phyloP scores from a whole-genome alignment of 2,113 vertebrate genomes.

The Microcebus lehilahytsara region DNA sequence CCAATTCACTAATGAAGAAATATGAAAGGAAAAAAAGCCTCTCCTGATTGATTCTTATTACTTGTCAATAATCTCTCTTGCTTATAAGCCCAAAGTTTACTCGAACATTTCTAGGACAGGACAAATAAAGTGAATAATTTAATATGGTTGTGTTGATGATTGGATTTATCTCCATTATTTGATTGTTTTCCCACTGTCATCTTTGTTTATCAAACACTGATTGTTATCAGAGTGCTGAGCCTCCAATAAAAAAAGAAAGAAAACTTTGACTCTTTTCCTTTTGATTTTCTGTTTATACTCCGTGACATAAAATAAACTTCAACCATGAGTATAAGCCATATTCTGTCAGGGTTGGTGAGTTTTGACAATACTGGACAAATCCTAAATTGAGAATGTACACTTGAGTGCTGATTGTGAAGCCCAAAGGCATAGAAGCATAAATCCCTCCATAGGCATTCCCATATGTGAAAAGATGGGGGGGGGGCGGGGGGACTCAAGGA shows the following conservation, averaged over 20 bases:
- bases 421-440: not conserved
- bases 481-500: not conserved
- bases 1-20: not conserved
- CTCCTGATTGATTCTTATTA: not conserved
- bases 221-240: slow-evolving; percentile 26
- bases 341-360: slow-evolving; percentile 64
- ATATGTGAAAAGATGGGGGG: not conserved
- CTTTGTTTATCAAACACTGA: slow-evolving; percentile 62
- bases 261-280: slow-evolving; percentile 4
- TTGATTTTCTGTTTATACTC: slow-evolving; percentile 43
- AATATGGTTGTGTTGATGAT: not conserved
- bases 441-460: not conserved
- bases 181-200: slow-evolving; percentile 32
- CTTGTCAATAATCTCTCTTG: not conserved
- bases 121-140: not conserved
- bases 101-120: not conserved
- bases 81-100: not conserved
- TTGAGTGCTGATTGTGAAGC: slow-evolving; percentile 47
- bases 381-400: slow-evolving; percentile 10
- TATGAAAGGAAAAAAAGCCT: not conserved
- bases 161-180: not conserved
- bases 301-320: slow-evolving; percentile 51
- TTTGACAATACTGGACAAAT: slow-evolving; percentile 60
- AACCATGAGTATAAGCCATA: slow-evolving; percentile 11
- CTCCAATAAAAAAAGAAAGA: not conserved